Evolutionary conservation across 2,888 invertebrate species (phyloP), one percentile per base, ranked within the genome.

Genomic region (Ennomos erosarius): DNA sequence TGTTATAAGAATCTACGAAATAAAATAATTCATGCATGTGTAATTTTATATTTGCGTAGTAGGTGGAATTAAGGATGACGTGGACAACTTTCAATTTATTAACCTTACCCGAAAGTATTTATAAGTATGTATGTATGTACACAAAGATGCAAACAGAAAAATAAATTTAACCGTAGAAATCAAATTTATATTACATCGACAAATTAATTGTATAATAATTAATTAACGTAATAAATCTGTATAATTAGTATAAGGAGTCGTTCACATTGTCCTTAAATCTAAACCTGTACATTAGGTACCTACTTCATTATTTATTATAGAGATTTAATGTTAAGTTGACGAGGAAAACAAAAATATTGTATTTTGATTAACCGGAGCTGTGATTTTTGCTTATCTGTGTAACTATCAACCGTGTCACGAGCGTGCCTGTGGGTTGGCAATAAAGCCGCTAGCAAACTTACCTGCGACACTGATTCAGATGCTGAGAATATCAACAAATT

Each of bases 341-440:
- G 83, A 85, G 79, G 77, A 80, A 86, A 87, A 87, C 86, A 84
- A 85, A 87, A 90, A 88, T 79, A 86, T 85, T 85, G 84, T 86
- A 88, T 85, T 26, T 90, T 90, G 89, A 90, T 85, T 87, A 90
- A 89, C 89, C 87, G 88, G 91, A 91, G 92, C 92, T 92, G 92
- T 92, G 92, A 92, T 92, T 92, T 89, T 90, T 90, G 87, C 86
- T 88, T 88, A 60, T 82, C 81, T 87, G 82, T 89, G 80, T 84
- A 75, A 84, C 80, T 86, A 79, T 84, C 67, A 71, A 70, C 71
- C 69, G 76, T 76, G 74, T 62, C 69, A 55, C 67, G 52, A 48
- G 53, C 55, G 49, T 45, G 55, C 53, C 54, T 68, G 49, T 44
- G 47, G 62, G 58, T 55, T 52, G 56, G 46, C 46, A 37, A 9